Percentiles rank a stretch among this genome's conserved stretches.
Conservation (phyloP, 2,113 vertebrate species). For the Campylomormyrus tamandua region DNA sequence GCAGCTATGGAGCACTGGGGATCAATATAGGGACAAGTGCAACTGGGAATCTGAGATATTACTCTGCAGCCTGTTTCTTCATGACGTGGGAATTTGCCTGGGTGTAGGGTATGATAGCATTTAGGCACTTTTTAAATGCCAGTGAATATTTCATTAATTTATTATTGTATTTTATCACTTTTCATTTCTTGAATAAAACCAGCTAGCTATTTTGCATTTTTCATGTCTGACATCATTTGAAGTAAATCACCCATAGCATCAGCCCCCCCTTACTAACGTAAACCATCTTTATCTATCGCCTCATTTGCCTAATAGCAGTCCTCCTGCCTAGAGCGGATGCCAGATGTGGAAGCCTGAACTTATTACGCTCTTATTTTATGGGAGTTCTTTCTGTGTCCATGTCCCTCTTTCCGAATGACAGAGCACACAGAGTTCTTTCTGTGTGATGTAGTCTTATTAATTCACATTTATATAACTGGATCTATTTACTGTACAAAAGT, state of each 20-base stretch:
- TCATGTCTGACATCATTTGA: neutral
- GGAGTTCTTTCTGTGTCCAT: neutral
- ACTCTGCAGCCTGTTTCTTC: neutral
- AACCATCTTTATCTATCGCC: neutral
- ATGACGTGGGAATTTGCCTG: neutral
- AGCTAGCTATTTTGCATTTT: neutral
- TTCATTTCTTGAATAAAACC: neutral
- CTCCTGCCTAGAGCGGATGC: neutral
- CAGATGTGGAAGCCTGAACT: neutral
- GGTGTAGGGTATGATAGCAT: neutral
- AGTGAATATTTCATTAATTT: neutral
- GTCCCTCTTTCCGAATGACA: neutral
- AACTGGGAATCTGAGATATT: neutral
- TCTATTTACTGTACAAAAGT: neutral
- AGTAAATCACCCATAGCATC: neutral
- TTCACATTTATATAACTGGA: neutral
- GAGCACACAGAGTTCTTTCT: neutral
- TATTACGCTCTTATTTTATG: neutral
- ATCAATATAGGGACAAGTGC: neutral
- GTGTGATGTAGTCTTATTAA: neutral
- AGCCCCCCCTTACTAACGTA: neutral
- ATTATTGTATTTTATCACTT: neutral
- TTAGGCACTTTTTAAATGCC: neutral
- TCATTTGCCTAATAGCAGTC: slow-evolving; percentile 9
- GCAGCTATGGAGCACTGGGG: neutral